A percentile compares a stretch with the other conserved stretches of the same genome.
Conservation (phyloP, 2,888 invertebrate genomes). For the Macropis europaea region DNA sequence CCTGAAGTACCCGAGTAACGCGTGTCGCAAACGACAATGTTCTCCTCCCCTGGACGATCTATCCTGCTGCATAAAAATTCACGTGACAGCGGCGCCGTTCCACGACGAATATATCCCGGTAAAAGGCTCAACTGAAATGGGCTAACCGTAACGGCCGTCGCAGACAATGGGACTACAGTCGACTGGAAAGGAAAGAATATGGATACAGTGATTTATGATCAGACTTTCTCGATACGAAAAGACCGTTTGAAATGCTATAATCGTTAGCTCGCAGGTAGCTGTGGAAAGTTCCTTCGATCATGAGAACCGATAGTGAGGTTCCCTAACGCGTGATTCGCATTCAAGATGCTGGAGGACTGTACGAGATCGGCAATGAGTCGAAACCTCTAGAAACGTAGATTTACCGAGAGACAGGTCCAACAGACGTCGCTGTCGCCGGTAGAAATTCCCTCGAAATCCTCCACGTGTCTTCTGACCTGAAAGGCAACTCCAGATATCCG, state of each 20-base stretch:
- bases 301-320: constrained; percentile 13
- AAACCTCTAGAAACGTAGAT: constrained; percentile 1
- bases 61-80: neutral
- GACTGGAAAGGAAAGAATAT: no score
- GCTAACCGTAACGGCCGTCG: no score
- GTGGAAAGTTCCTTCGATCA: neutral
- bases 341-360: constrained; percentile 13
- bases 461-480: neutral
- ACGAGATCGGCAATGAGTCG: constrained; percentile 28
- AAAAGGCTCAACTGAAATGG: no score
- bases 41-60: neutral
- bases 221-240: no score
- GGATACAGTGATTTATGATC: no score
- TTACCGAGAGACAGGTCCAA: constrained; percentile 17
- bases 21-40: constrained; percentile 84
- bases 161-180: no score
- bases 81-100: neutral
- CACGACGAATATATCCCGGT: neutral
- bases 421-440: constrained; percentile 26
- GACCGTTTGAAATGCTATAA: neutral
- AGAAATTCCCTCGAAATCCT: neutral
- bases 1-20: constrained; percentile 94
- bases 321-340: neutral
- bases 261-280: neutral
- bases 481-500: neutral